A percentile compares a stretch with the other conserved stretches of the same genome.
These are phyloP conservation scores for Phthorimaea operculella DNA, from an alignment of 1,140 invertebrate species.

Conservation along the genomic window DNA sequence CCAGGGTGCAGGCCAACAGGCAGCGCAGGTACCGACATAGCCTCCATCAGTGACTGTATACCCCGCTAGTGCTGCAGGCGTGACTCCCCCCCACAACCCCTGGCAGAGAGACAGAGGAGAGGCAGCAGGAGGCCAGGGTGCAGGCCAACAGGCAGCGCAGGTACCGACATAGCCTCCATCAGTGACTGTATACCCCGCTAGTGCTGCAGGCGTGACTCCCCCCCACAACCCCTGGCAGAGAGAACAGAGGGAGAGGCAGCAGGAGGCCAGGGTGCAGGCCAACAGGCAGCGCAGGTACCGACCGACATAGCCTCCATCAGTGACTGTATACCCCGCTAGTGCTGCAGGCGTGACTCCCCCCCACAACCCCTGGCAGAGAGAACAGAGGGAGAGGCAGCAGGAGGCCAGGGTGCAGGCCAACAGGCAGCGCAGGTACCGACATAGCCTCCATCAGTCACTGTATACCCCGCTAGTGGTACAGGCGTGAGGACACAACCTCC, in stretches of 20 bases:
- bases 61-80: slow-evolving; percentile 45
- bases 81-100: slow-evolving; percentile 73
- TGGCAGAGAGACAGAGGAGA: slow-evolving; percentile 90
- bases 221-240: slow-evolving; percentile 86
- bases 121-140: slow-evolving; percentile 76
- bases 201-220: slow-evolving; percentile 29
- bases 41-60: slow-evolving; percentile 81
- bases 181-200: slow-evolving; percentile 75
- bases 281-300: slow-evolving; percentile 65
- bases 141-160: slow-evolving; percentile 71
- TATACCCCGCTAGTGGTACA: slow-evolving; percentile 67
- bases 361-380: slow-evolving; percentile 88
- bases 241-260: slow-evolving; percentile 87
- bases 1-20: slow-evolving; percentile 75
- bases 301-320: slow-evolving; percentile 81
- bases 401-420: slow-evolving; percentile 77
- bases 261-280: slow-evolving; percentile 76
- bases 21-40: slow-evolving; percentile 53
- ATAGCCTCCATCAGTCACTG: slow-evolving; percentile 78
- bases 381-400: slow-evolving; percentile 86
- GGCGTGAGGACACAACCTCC: slow-evolving; percentile 22
- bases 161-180: slow-evolving; percentile 71
- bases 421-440: slow-evolving; percentile 46
- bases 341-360: slow-evolving; percentile 49
- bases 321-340: slow-evolving; percentile 73